These are phyloP conservation scores for Ophioninae sp. DNA, from an alignment of 2,888 invertebrate species.

Conservation along the genomic window DNA sequence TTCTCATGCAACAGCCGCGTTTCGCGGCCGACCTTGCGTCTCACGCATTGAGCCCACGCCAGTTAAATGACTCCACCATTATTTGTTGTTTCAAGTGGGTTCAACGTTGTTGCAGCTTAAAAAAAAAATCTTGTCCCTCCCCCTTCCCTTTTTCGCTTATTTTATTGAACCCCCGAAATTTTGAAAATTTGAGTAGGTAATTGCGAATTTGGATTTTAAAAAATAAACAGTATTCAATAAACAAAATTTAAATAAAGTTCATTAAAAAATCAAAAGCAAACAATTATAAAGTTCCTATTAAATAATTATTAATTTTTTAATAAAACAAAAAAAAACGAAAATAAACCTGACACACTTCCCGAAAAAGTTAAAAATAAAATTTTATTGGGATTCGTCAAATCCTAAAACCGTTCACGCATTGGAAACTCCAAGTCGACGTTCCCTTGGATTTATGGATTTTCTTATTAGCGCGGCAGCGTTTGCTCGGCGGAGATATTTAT, in stretches of 20 bases:
- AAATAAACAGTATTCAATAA: too few relatives aligned
- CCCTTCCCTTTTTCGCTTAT: not conserved
- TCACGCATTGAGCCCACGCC: constrained; percentile 52
- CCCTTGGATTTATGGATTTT: not conserved
- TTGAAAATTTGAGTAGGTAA: not conserved
- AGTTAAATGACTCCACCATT: not conserved
- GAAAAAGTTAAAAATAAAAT: not conserved
- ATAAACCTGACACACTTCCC: not conserved
- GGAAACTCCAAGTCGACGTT: not conserved
- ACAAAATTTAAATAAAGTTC: too few relatives aligned
- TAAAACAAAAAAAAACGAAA: too few relatives aligned
- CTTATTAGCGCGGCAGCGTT: not conserved
- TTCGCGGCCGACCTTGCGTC: constrained; percentile 70
- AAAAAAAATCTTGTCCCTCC: not conserved
- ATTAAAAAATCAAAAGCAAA: too few relatives aligned
- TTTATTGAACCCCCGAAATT: constrained; percentile 15
- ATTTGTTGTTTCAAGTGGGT: constrained; percentile 37
- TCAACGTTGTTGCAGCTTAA: not conserved
- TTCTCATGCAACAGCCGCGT: constrained; percentile 8
- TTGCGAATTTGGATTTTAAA: not conserved
- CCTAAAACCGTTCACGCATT: not conserved
- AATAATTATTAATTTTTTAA: too few relatives aligned
- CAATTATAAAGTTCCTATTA: too few relatives aligned
- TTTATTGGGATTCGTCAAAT: not conserved
- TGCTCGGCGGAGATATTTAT: constrained; percentile 5